Percentiles rank a stretch among this genome's conserved stretches.
Evolutionary conservation across 2,797 vertebrate species (phyloP).

Genomic region (Trematomus bernacchii): DNA sequence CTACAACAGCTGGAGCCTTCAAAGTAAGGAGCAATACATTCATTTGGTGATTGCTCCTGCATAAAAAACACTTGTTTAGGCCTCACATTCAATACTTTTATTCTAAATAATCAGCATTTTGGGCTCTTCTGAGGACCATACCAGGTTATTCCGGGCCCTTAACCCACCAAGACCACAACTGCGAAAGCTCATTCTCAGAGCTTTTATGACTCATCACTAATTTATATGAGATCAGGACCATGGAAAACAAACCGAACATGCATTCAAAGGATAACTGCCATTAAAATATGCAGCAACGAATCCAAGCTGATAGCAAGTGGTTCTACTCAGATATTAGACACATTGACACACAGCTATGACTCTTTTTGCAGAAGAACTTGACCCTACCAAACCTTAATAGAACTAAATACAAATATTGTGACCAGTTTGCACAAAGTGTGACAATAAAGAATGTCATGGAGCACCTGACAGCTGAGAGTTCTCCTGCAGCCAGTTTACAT

Average conservation of each 20-base stretch:
- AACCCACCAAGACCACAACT: not conserved
- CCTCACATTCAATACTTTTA: too few relatives aligned
- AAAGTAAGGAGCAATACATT: too few relatives aligned
- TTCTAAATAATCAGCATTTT: not conserved
- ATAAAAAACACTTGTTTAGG: too few relatives aligned
- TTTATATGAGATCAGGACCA: not conserved
- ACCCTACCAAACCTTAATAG: not conserved
- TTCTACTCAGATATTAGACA: too few relatives aligned
- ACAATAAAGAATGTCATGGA: not conserved
- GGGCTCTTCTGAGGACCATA: not conserved
- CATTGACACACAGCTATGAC: not conserved
- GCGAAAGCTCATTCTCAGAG: not conserved
- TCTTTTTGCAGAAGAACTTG: not conserved
- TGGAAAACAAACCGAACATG: not conserved
- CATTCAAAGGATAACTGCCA: not conserved
- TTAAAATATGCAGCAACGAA: not conserved
- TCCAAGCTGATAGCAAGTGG: not conserved
- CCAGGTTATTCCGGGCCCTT: not conserved
- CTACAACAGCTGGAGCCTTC: too few relatives aligned
- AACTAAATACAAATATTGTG: not conserved
- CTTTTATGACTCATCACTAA: not conserved
- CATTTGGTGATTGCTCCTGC: too few relatives aligned
- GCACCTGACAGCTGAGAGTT: constrained; percentile 4
- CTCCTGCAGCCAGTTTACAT: constrained; percentile 21
- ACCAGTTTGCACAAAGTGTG: not conserved